Evolutionary conservation across 2,888 invertebrate genomes (phyloP), one percentile per base, ranked within the genome.

Genomic region (Drosophila leonis): DNA sequence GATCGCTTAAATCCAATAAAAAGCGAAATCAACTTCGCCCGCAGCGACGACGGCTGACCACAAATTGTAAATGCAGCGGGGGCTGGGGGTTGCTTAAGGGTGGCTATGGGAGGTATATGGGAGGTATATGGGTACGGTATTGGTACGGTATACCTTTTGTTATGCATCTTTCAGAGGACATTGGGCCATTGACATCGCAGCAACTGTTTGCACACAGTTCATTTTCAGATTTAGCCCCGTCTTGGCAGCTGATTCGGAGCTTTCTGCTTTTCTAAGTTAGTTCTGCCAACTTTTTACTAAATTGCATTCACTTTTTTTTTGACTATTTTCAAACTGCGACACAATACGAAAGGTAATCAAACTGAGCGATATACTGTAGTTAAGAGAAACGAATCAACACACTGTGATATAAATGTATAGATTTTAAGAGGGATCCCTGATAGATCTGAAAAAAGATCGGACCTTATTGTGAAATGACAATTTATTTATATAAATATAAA

Each of bases 1-100:
- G 66, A 78, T 67, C 80, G 75, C 70, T 80, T 66, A 49, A 78
- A 80, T 68, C 72, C 65, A 69, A 77, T 79, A 63, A 72, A 59
- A 59, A 65, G 46, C 52, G 42, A 63, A 65, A 72, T 70, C 64
- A 75, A 75, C 63, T 68, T 71, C 27, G 59, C 29, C 29, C 41
- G 44, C 48, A 39, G 62, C 55, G 33, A 20, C 42, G n/a, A 56
- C 48, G 18, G 29, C 24, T 41, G 59, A 77, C 77, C 77, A 46
- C 79, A 80, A 80, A 75, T 71, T 66, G 64, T 65, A 51, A 71
- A 66, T 76, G 73, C 63, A 67, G 39, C 48, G 8, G 27, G n/a
- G 41, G 9, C 20, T 18, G 5, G 8, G 10, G 20, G 13, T 64
- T 18, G 29, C 24, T 20, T 5, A 3, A 4, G 31, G 54, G 39